These are phyloP conservation scores for Tortricodes alternella DNA, from an alignment of 2,888 invertebrate genomes.

Conservation along the genomic window DNA sequence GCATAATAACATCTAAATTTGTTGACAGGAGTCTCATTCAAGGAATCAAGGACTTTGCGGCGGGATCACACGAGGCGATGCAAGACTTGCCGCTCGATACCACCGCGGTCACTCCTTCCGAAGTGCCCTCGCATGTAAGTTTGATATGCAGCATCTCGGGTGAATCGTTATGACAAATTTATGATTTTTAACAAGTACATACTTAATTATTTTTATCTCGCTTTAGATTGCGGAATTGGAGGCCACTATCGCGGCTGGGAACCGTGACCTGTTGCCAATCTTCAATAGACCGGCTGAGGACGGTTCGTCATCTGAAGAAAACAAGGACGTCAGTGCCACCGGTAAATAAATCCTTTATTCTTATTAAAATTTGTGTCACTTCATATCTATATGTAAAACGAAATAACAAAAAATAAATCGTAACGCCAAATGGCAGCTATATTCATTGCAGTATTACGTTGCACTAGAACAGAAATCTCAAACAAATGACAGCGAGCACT, in stretches of 20 bases:
- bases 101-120: conserved; percentile 42
- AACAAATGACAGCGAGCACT: no score
- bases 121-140: conserved; percentile 73
- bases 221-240: conserved; percentile 76
- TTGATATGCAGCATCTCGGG: neutral
- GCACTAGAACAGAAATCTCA: no score
- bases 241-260: conserved; percentile 83
- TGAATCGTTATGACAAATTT: no score
- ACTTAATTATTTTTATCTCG: no score
- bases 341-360: conserved; percentile 52
- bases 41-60: conserved; percentile 64
- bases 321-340: conserved; percentile 61
- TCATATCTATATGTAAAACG: no score
- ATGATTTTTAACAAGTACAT: no score
- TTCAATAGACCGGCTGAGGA: conserved; percentile 73
- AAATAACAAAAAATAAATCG: no score
- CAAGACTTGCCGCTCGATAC: conserved; percentile 69
- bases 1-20: neutral
- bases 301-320: conserved; percentile 49
- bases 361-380: neutral
- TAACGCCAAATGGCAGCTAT: no score
- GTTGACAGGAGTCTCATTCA: conserved; percentile 59
- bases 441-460: no score
- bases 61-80: conserved; percentile 58
- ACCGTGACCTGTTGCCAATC: conserved; percentile 85